Conservation (phyloP, 1,140 invertebrate genomes). For the Neodiprion lecontei region DNA sequence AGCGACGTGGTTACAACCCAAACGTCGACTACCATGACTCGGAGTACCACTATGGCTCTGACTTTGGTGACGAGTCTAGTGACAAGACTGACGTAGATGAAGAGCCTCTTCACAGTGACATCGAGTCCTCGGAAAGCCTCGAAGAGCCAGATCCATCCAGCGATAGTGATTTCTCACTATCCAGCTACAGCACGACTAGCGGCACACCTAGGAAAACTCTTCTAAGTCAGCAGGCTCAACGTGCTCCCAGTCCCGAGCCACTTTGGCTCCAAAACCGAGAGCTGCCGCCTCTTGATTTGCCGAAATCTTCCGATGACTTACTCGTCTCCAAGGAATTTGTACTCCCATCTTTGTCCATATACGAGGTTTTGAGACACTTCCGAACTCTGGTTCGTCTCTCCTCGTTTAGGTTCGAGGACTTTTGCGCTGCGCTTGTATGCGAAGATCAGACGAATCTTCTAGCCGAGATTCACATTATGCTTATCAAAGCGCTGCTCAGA, state of each 20-base stretch:
- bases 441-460: constrained; percentile 92
- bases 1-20: constrained; percentile 75
- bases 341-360: constrained; percentile 84
- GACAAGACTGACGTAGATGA: constrained; percentile 81
- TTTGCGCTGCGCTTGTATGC: constrained; percentile 89
- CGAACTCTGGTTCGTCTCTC: constrained; percentile 87
- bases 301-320: constrained; percentile 90
- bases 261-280: constrained; percentile 85
- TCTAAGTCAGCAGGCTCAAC: constrained; percentile 50
- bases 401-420: constrained; percentile 95
- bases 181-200: constrained; percentile 76
- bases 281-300: constrained; percentile 78
- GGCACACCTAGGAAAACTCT: constrained; percentile 67
- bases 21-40: constrained; percentile 80
- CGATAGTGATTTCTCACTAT: constrained; percentile 85
- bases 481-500: constrained; percentile 88
- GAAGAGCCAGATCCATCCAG: constrained; percentile 72
- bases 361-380: constrained; percentile 94
- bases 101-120: constrained; percentile 71
- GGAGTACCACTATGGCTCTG: constrained; percentile 89
- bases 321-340: constrained; percentile 80
- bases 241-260: constrained; percentile 85
- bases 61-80: constrained; percentile 85
- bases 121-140: constrained; percentile 70
- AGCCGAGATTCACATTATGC: constrained; percentile 90